A percentile compares a stretch with the other conserved stretches of the same genome.
Conservation (phyloP, 2,888 invertebrate species). For the Meteorus cinctellus region DNA sequence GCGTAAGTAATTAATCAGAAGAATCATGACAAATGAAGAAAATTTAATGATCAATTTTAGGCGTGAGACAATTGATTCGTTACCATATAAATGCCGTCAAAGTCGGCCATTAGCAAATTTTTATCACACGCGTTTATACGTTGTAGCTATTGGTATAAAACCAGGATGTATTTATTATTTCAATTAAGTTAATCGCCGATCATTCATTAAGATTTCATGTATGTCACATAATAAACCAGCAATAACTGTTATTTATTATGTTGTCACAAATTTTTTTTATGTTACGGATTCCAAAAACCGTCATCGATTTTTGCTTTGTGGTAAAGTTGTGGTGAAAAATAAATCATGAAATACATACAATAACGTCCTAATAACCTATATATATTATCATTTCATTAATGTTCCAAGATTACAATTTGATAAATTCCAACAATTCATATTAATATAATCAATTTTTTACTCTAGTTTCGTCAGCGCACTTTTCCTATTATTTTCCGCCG, state of each 20-base stretch:
- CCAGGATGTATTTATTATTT: not conserved
- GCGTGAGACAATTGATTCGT: not conserved
- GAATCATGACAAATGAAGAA: not conserved
- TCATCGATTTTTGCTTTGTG: not conserved
- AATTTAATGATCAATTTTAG: not conserved
- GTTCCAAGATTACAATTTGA: slow-evolving; percentile 1
- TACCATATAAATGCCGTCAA: not conserved
- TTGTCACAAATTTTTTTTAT: slow-evolving; percentile 24
- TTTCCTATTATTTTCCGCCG: not conserved
- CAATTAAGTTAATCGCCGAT: not conserved
- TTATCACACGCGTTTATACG: slow-evolving; percentile 19
- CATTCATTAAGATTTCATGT: slow-evolving; percentile 23
- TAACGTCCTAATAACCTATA: slow-evolving; percentile 6
- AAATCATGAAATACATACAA: not conserved
- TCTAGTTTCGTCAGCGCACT: not conserved
- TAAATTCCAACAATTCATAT: slow-evolving; percentile 5
- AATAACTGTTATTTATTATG: slow-evolving; percentile 47
- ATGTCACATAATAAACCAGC: slow-evolving; percentile 43
- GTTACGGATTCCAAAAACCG: not conserved
- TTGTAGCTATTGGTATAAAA: slow-evolving; percentile 1
- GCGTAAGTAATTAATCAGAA: slow-evolving; percentile 30
- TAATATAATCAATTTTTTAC: not conserved
- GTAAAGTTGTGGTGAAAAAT: not conserved
- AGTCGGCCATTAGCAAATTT: slow-evolving; percentile 4
- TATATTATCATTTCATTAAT: slow-evolving; percentile 14